phyloP scores from a whole-genome alignment of 2,113 vertebrate genomes.

The Oxyruncus cristatus region DNA sequence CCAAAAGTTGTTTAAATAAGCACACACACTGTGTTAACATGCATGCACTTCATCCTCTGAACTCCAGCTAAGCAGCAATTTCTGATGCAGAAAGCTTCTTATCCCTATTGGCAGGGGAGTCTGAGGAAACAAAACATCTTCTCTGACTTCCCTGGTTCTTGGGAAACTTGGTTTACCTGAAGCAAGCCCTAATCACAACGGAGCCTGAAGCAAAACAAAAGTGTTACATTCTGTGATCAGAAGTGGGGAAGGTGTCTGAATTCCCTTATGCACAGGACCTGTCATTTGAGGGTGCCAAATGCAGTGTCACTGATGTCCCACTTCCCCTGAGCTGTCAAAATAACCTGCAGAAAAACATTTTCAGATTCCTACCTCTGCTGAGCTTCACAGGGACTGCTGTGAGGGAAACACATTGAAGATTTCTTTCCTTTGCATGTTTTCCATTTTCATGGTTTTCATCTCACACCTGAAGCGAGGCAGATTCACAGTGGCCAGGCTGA shows the following conservation, averaged over 20 bases:
- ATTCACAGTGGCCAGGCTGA: not conserved
- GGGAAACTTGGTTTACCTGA: not conserved
- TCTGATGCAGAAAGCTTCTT: conserved; percentile 52
- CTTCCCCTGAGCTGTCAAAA: not conserved
- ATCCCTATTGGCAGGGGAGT: not conserved
- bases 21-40: not conserved
- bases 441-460: not conserved
- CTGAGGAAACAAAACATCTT: not conserved
- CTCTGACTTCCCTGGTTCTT: fast-evolving
- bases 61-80: not conserved
- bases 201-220: not conserved
- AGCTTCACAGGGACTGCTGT: not conserved
- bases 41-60: not conserved
- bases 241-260: not conserved
- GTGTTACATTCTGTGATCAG: not conserved
- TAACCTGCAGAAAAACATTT: not conserved
- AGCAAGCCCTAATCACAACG: not conserved
- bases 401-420: not conserved
- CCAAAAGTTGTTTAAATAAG: conserved; percentile 22
- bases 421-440: not conserved
- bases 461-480: not conserved
- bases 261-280: not conserved
- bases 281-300: not conserved
- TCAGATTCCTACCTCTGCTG: not conserved
- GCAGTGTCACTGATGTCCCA: fast-evolving